Conservation (phyloP, 2,888 invertebrate genomes). For the Limulus polyphemus region DNA sequence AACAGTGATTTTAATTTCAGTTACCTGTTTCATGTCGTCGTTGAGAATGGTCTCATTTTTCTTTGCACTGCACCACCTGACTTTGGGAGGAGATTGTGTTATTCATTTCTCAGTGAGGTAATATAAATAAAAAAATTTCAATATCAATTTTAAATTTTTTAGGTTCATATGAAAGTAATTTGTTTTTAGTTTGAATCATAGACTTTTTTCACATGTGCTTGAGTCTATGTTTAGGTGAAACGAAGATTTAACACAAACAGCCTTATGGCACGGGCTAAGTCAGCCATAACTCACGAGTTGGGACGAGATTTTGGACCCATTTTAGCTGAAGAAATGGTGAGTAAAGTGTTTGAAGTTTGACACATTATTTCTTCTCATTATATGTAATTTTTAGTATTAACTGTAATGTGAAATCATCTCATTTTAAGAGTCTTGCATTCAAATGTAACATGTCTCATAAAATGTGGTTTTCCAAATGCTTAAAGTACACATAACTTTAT, state of each 20-base stretch:
- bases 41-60: constrained; percentile 21
- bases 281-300: constrained; percentile 20
- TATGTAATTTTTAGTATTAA: too few relatives aligned
- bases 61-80: constrained; percentile 15
- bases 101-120: constrained; percentile 9
- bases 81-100: constrained; percentile 18
- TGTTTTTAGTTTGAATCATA: too few relatives aligned
- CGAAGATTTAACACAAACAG: constrained; percentile 17
- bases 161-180: too few relatives aligned
- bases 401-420: too few relatives aligned
- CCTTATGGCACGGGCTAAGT: constrained; percentile 12
- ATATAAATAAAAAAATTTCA: too few relatives aligned
- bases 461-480: too few relatives aligned
- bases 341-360: not conserved
- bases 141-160: too few relatives aligned
- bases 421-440: too few relatives aligned
- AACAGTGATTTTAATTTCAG: constrained; percentile 4
- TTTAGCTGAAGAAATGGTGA: constrained; percentile 22
- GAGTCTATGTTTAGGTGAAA: constrained; percentile 13
- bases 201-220: too few relatives aligned
- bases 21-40: constrained; percentile 17
- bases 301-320: constrained; percentile 21
- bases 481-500: too few relatives aligned
- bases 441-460: too few relatives aligned
- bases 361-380: not conserved